These are phyloP conservation scores for Amphipoea lucens DNA, from an alignment of 2,888 invertebrate genomes.

Conservation along the genomic window DNA sequence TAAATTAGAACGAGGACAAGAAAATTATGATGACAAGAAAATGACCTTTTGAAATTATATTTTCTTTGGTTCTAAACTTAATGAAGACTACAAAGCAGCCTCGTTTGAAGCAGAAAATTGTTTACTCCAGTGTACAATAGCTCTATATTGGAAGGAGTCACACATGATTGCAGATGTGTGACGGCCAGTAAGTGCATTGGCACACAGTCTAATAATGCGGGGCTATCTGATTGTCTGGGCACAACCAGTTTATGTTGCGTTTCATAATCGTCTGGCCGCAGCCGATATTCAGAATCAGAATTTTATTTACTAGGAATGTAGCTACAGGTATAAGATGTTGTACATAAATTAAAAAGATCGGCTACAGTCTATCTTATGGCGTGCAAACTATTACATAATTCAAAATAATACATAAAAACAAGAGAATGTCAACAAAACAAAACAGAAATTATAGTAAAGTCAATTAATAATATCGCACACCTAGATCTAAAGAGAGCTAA, in stretches of 20 bases:
- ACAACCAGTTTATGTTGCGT: constrained; percentile 55
- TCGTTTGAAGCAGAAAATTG: not conserved
- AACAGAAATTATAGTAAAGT: too few relatives aligned
- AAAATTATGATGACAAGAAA: not conserved
- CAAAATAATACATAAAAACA: too few relatives aligned
- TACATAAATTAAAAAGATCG: too few relatives aligned
- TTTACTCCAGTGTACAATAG: constrained; percentile 12
- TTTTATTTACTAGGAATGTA: too few relatives aligned
- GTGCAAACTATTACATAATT: too few relatives aligned
- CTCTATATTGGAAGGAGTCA: constrained; percentile 69
- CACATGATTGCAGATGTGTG: constrained; percentile 76
- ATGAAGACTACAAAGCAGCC: not conserved
- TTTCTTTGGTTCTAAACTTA: not conserved
- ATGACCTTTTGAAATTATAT: not conserved
- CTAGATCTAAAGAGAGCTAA: too few relatives aligned
- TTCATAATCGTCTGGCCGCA: constrained; percentile 47
- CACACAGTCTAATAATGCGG: constrained; percentile 60
- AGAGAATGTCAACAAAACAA: too few relatives aligned
- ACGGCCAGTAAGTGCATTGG: constrained; percentile 74
- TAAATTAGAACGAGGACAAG: not conserved
- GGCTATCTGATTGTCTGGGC: constrained; percentile 66
- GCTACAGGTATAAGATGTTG: too few relatives aligned
- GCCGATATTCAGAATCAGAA: constrained; percentile 9
- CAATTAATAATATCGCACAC: too few relatives aligned
- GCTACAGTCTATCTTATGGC: too few relatives aligned